Percentiles rank a stretch among this genome's conserved stretches.
These are phyloP conservation scores for Rotaria sp. DNA, from an alignment of 2,888 invertebrate species.

Conservation along the genomic window DNA sequence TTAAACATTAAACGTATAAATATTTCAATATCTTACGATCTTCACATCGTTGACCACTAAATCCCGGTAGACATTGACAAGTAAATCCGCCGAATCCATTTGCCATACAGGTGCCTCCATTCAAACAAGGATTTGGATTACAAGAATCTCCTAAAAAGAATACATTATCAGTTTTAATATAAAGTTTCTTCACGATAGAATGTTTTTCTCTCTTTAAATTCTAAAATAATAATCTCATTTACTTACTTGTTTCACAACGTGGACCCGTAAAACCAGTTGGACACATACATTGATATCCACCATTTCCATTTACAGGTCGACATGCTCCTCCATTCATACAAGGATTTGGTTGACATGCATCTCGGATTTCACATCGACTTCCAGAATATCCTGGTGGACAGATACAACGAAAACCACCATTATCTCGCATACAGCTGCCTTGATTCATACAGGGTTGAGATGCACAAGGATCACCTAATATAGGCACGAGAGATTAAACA, in stretches of 20 bases:
- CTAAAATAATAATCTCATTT: not conserved
- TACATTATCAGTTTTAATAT: no score
- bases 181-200: no score
- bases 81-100: slow-evolving; percentile 23
- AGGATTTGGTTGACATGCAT: slow-evolving; percentile 40
- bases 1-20: not conserved
- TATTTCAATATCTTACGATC: not conserved
- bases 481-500: not conserved
- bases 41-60: slow-evolving; percentile 27
- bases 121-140: slow-evolving; percentile 26
- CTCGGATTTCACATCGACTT: slow-evolving; percentile 41
- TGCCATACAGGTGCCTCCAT: slow-evolving; percentile 15
- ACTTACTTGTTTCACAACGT: slow-evolving; percentile 41
- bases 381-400: slow-evolving; percentile 42
- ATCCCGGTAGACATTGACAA: not conserved
- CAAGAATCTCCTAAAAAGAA: not conserved
- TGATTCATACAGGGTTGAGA: slow-evolving; percentile 38
- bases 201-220: not conserved
- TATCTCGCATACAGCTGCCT: slow-evolving; percentile 12
- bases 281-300: no score
- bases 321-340: no score
- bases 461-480: slow-evolving; percentile 30
- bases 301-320: not conserved
- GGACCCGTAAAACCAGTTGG: slow-evolving; percentile 30
- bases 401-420: slow-evolving; percentile 32